These are phyloP conservation scores for Teleogryllus occipitalis DNA, from an alignment of 1,140 invertebrate genomes.

Conservation along the genomic window DNA sequence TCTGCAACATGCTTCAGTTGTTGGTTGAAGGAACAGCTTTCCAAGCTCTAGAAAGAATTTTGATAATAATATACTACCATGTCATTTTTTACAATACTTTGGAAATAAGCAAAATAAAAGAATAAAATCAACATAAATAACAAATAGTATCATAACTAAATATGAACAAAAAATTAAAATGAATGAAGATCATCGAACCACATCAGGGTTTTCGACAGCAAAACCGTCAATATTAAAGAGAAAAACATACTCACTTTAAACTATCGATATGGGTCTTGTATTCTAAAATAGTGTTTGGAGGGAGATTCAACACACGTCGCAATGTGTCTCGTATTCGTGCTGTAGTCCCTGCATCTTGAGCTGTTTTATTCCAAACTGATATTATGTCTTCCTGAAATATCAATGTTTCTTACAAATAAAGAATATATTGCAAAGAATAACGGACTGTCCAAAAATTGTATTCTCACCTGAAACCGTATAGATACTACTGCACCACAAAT, in stretches of 20 bases:
- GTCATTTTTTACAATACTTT: not conserved
- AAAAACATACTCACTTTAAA: slow-evolving; percentile 49
- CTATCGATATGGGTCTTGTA: slow-evolving; percentile 91
- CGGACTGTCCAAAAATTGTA: not conserved
- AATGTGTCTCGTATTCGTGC: slow-evolving; percentile 89
- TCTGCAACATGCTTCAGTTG: slow-evolving; percentile 7
- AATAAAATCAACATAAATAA: not conserved
- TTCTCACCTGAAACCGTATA: slow-evolving; percentile 74
- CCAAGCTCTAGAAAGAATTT: slow-evolving; percentile 12
- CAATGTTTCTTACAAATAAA: slow-evolving; percentile 6
- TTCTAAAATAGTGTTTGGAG: slow-evolving; percentile 84
- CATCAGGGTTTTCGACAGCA: not conserved
- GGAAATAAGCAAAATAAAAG: not conserved
- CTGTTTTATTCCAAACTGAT: slow-evolving; percentile 95
- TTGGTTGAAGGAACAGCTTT: slow-evolving; percentile 14
- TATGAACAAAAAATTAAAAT: not conserved
- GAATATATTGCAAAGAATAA: slow-evolving; percentile 4
- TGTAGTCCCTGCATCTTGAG: slow-evolving; percentile 77
- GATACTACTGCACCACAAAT: slow-evolving; percentile 97
- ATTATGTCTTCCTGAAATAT: slow-evolving; percentile 87
- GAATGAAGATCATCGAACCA: not conserved
- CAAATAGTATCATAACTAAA: not conserved
- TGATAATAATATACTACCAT: not conserved
- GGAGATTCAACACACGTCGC: slow-evolving; percentile 88
- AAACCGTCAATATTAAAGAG: not conserved